Percentiles rank a stretch among this genome's conserved stretches.
Conservation (phyloP, 1,140 invertebrate species). For the Nephotettix cincticeps region DNA sequence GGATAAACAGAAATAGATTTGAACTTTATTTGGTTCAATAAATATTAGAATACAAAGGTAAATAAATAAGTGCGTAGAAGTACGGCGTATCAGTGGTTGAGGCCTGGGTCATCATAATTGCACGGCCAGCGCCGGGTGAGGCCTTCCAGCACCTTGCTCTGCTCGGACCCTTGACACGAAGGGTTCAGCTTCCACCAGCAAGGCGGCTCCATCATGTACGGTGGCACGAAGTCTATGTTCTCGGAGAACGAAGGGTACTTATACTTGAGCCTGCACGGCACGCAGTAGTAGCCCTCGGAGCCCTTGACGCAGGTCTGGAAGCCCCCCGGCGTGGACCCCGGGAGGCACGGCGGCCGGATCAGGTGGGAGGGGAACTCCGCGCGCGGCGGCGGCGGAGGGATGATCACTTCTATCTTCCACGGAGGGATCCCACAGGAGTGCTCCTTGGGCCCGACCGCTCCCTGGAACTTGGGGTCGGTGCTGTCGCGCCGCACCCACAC, state of each 20-base stretch:
- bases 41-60: too few relatives aligned
- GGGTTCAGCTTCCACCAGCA: neutral
- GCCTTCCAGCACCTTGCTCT: neutral
- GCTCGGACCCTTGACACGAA: neutral
- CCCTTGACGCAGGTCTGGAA: neutral
- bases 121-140: neutral
- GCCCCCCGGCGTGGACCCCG: neutral
- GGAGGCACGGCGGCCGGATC: neutral
- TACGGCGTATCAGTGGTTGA: too few relatives aligned
- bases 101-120: too few relatives aligned
- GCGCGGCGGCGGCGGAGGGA: neutral
- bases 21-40: too few relatives aligned
- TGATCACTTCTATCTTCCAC: neutral
- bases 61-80: too few relatives aligned
- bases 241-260: constrained; percentile 14
- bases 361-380: neutral
- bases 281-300: neutral
- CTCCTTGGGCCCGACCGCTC: neutral
- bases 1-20: too few relatives aligned
- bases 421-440: constrained; percentile 1
- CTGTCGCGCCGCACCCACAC: too few relatives aligned
- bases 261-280: constrained; percentile 3
- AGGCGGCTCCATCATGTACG: neutral
- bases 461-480: too few relatives aligned
- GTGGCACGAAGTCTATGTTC: constrained; percentile 14